Percentiles rank a stretch among this genome's conserved stretches.
Conservation (phyloP, 92 coral and sea anemone species). For the Heteractis magnifica region DNA sequence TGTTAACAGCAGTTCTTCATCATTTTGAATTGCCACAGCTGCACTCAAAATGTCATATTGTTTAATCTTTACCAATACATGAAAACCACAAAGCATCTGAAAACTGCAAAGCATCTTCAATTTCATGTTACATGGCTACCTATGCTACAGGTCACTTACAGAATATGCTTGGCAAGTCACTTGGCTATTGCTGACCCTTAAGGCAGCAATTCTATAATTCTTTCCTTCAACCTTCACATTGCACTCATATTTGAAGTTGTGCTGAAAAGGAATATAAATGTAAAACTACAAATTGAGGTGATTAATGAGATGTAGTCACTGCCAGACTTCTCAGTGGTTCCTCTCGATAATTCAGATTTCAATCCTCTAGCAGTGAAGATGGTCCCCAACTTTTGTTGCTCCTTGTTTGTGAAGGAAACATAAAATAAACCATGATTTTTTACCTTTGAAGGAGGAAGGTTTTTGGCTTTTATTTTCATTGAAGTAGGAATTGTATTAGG, state of each 20-base stretch:
- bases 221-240: conserved; percentile 39
- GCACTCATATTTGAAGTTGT: conserved; percentile 51
- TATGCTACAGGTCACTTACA: conserved; percentile 29
- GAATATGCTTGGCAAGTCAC: conserved; percentile 42
- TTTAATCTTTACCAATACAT: too few relatives aligned
- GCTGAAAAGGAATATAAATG: conserved; percentile 11
- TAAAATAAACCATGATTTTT: background rate
- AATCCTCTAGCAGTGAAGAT: background rate
- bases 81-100: too few relatives aligned
- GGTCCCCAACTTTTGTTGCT: too few relatives aligned
- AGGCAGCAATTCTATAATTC: conserved; percentile 27
- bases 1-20: too few relatives aligned
- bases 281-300: too few relatives aligned
- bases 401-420: too few relatives aligned
- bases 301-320: too few relatives aligned
- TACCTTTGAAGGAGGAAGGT: conserved; percentile 65
- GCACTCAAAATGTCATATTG: too few relatives aligned
- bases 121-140: too few relatives aligned
- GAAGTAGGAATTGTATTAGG: conserved; percentile 41
- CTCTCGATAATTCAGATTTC: background rate
- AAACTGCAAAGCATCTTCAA: too few relatives aligned
- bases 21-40: too few relatives aligned
- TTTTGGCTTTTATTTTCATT: conserved; percentile 39
- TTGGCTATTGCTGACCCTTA: conserved; percentile 40
- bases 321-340: too few relatives aligned